Conservation (phyloP, 2,113 vertebrate genomes). For the Grammomys surdaster region DNA sequence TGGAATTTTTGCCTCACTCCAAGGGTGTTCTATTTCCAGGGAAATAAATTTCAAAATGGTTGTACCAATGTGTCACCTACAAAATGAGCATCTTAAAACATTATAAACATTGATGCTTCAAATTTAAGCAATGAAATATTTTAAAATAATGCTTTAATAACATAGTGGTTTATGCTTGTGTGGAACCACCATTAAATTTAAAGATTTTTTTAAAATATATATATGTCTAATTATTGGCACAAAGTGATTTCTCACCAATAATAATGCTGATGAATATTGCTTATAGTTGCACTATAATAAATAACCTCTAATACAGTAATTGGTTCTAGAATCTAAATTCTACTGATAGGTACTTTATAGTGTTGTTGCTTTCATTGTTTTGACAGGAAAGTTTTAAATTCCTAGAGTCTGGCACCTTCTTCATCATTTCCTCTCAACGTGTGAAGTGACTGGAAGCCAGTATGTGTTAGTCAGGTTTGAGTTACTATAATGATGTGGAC, state of each 20-base stretch:
- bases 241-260: constrained; percentile 44
- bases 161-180: background rate
- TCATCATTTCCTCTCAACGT: background rate
- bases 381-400: background rate
- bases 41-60: background rate
- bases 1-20: background rate
- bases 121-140: background rate
- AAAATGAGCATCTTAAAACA: background rate
- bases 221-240: background rate
- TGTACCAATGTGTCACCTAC: background rate
- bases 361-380: background rate
- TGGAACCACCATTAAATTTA: constrained; percentile 16
- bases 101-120: constrained; percentile 13
- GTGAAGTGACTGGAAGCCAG: background rate
- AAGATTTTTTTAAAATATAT: background rate
- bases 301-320: background rate
- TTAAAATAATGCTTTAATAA: constrained; percentile 16
- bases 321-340: background rate
- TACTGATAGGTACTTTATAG: background rate
- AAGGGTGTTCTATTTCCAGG: background rate
- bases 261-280: background rate
- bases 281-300: background rate
- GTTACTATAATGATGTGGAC: background rate
- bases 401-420: background rate
- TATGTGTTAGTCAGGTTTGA: background rate